Evolutionary conservation across 2,113 vertebrate genomes (phyloP).

Genomic region (Cranoglanis bouderius): DNA sequence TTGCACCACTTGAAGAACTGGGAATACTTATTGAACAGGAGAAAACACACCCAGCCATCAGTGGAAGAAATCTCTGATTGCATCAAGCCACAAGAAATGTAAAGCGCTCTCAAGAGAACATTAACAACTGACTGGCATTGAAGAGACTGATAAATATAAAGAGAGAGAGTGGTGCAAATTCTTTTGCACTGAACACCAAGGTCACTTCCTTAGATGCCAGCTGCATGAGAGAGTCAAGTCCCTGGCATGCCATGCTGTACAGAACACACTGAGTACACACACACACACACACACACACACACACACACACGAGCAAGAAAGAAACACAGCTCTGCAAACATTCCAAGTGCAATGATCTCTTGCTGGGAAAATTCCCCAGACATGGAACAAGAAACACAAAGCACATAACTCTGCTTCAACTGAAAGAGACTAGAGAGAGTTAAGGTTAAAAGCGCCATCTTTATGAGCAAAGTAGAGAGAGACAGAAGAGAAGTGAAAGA

Average conservation of each 20-base stretch:
- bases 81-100: no score
- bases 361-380: constrained; percentile 18
- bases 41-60: background rate
- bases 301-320: background rate
- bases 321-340: constrained; percentile 12
- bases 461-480: background rate
- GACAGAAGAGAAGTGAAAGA: background rate
- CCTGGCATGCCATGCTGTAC: background rate
- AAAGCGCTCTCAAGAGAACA: background rate
- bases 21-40: background rate
- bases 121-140: background rate
- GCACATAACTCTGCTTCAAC: constrained; percentile 10
- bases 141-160: background rate
- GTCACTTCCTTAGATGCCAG: constrained; percentile 21
- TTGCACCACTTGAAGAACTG: no score
- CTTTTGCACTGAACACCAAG: background rate
- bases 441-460: background rate
- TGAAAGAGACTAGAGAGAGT: background rate
- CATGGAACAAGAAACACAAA: background rate
- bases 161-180: background rate
- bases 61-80: background rate
- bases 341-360: constrained; percentile 20
- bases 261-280: background rate
- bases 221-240: constrained; percentile 15
- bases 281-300: constrained; percentile 13